These are phyloP conservation scores for Enteromius anoplus DNA, from an alignment of 2,797 vertebrate species.

Conservation along the genomic window DNA sequence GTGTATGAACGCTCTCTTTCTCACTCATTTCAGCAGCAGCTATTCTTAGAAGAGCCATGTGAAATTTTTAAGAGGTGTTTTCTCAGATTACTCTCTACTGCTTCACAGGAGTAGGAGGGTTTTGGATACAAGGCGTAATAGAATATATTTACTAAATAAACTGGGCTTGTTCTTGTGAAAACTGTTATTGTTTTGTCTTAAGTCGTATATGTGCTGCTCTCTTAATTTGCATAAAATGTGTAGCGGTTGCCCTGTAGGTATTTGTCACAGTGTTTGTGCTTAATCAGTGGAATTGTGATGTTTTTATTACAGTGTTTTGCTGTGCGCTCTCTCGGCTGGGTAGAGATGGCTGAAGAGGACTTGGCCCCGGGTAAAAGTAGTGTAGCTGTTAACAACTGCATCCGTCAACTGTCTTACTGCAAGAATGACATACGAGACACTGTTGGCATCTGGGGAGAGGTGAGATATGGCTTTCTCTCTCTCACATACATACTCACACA, in stretches of 20 bases:
- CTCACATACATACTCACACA: neutral
- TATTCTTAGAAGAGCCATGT: conserved; percentile 24
- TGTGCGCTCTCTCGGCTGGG: conserved; percentile 96
- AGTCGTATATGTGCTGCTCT: neutral
- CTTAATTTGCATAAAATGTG: neutral
- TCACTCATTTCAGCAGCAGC: neutral
- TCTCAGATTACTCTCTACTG: neutral
- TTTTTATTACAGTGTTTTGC: conserved; percentile 85
- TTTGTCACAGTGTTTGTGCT: neutral
- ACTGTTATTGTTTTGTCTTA: neutral
- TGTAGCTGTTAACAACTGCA: conserved; percentile 97
- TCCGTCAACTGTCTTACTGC: conserved; percentile 97
- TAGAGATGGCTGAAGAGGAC: conserved; percentile 98
- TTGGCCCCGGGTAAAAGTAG: conserved; percentile 97
- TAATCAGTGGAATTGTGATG: conserved; percentile 1
- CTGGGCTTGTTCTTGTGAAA: neutral
- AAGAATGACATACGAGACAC: conserved; percentile 98
- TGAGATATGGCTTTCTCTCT: conserved; percentile 60
- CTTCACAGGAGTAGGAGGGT: neutral
- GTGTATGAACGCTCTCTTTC: conserved; percentile 5
- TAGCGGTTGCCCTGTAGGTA: neutral
- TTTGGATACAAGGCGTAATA: neutral
- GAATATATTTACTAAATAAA: neutral
- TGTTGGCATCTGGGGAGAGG: conserved; percentile 98
- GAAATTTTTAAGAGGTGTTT: conserved; percentile 11